These are phyloP conservation scores for Dicyrtoma fusca DNA, from an alignment of 2,888 invertebrate genomes.

Conservation along the genomic window DNA sequence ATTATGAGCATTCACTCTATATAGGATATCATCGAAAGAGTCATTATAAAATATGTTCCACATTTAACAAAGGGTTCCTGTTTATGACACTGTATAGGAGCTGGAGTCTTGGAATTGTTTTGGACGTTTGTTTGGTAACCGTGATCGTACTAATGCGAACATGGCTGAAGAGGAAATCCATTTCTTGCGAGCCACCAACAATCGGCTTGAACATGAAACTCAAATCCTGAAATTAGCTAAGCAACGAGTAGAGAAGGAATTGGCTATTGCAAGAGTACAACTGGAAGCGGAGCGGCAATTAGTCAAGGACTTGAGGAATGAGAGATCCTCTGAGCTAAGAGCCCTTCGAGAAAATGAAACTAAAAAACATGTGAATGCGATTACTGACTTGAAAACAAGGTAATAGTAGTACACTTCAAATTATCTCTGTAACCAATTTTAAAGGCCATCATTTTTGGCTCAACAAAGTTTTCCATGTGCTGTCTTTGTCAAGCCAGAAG, in stretches of 20 bases:
- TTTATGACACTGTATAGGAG: not conserved
- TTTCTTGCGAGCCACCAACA: conserved; percentile 44
- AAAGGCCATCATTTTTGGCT: too few relatives aligned
- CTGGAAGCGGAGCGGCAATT: conserved; percentile 38
- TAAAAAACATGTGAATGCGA: conserved; percentile 37
- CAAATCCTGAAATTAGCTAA: conserved; percentile 40
- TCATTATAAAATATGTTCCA: too few relatives aligned
- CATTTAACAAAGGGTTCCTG: too few relatives aligned
- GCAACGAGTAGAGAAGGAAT: conserved; percentile 43
- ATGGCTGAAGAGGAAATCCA: conserved; percentile 36
- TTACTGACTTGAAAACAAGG: conserved; percentile 43
- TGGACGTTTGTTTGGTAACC: conserved; percentile 3
- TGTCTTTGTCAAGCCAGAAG: too few relatives aligned
- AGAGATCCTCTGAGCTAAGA: conserved; percentile 27
- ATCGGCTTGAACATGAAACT: conserved; percentile 47
- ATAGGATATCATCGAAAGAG: too few relatives aligned
- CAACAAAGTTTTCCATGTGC: too few relatives aligned
- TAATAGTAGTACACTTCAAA: not conserved
- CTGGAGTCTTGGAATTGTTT: conserved; percentile 35
- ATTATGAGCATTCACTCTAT: too few relatives aligned
- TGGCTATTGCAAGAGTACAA: conserved; percentile 37
- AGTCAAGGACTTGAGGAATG: conserved; percentile 29
- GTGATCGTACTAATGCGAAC: not conserved
- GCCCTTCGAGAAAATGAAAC: conserved; percentile 30
- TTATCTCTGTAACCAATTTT: too few relatives aligned